phyloP scores from a whole-genome alignment of 2,888 invertebrate genomes.

The Athetis lepigone region DNA sequence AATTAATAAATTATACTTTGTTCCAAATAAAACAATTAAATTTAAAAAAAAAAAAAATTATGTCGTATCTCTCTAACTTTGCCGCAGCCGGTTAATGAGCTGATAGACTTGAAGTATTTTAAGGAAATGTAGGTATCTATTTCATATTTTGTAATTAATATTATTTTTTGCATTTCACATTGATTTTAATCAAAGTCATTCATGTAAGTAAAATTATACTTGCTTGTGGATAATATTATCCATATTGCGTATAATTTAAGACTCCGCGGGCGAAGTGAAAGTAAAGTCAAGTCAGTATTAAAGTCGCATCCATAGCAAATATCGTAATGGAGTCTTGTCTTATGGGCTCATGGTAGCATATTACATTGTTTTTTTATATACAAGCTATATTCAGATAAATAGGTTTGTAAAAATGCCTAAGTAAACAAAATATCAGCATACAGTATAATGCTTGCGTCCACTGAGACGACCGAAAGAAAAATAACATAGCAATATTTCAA shows the following conservation, averaged over 20 bases:
- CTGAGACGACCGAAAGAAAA: too few relatives aligned
- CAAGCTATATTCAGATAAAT: too few relatives aligned
- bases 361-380: too few relatives aligned
- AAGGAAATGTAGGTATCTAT: not conserved
- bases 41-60: not conserved
- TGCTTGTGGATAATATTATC: conserved; percentile 21
- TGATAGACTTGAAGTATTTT: not conserved
- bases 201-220: conserved; percentile 20
- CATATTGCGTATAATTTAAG: conserved; percentile 47
- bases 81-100: not conserved
- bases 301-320: conserved; percentile 47
- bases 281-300: conserved; percentile 47
- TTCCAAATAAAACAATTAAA: too few relatives aligned
- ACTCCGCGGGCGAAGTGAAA: conserved; percentile 49
- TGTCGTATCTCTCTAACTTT: not conserved
- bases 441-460: too few relatives aligned
- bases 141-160: not conserved
- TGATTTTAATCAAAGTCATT: conserved; percentile 30
- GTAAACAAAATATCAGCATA: not conserved
- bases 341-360: conserved; percentile 5
- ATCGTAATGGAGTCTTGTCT: conserved; percentile 4
- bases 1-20: too few relatives aligned
- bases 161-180: conserved; percentile 21
- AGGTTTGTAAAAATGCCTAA: conserved; percentile 1
- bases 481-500: too few relatives aligned